These are phyloP conservation scores for Gymnobelideus leadbeateri DNA, from an alignment of 2,113 vertebrate genomes.

Conservation along the genomic window DNA sequence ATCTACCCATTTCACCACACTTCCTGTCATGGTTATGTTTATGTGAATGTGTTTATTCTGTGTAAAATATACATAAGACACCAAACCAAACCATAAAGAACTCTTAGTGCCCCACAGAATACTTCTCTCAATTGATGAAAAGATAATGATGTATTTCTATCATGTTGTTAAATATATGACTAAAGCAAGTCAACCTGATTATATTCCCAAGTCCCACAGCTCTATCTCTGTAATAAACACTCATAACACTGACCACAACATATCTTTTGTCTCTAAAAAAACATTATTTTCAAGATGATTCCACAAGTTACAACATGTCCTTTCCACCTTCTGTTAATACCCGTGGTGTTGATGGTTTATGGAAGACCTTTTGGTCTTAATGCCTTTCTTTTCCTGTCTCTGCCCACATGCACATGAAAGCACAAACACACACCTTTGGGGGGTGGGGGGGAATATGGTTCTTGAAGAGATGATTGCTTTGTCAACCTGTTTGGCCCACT, in stretches of 20 bases:
- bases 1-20: not conserved
- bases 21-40: too few relatives aligned
- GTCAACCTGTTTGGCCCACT: constrained; percentile 34
- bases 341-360: constrained; percentile 35
- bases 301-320: not conserved
- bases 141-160: not conserved
- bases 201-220: constrained; percentile 8
- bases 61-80: not conserved
- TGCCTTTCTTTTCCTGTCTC: constrained; percentile 60
- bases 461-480: constrained; percentile 56
- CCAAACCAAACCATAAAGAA: not conserved
- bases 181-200: constrained; percentile 3
- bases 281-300: constrained; percentile 8
- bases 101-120: not conserved
- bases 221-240: not conserved
- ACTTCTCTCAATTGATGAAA: not conserved
- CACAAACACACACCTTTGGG: constrained; percentile 47
- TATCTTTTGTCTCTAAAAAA: constrained; percentile 14
- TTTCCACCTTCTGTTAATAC: constrained; percentile 18
- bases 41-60: not conserved
- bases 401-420: constrained; percentile 23
- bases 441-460: constrained; percentile 54
- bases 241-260: constrained; percentile 30
- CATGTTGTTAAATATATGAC: not conserved
- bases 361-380: constrained; percentile 46